Percentiles rank a stretch among this genome's conserved stretches.
phyloP scores from a whole-genome alignment of 1,140 invertebrate genomes.

The Drosophila dunni region DNA sequence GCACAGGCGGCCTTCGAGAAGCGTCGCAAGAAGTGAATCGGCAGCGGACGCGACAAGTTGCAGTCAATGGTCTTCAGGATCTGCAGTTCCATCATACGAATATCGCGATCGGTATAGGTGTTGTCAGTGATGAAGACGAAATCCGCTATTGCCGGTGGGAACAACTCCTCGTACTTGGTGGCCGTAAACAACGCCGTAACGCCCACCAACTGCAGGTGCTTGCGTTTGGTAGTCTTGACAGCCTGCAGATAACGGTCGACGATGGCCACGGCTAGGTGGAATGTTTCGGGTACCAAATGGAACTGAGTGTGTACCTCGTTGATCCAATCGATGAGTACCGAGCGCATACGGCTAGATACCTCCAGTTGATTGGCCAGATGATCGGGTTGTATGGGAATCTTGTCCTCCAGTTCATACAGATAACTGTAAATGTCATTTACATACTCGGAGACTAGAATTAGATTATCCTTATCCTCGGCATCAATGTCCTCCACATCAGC shows the following conservation, averaged over 20 bases:
- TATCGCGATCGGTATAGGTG: slow-evolving; percentile 92
- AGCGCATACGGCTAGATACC: slow-evolving; percentile 92
- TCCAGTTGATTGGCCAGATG: slow-evolving; percentile 87
- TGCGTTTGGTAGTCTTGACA: slow-evolving; percentile 86
- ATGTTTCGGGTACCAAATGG: slow-evolving; percentile 94
- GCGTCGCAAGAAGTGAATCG: slow-evolving; percentile 94
- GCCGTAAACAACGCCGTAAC: slow-evolving; percentile 96
- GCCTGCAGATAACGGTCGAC: slow-evolving; percentile 97
- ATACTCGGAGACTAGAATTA: slow-evolving; percentile 91
- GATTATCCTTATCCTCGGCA: slow-evolving; percentile 89
- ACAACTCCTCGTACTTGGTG: slow-evolving; percentile 98
- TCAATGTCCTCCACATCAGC: slow-evolving; percentile 88
- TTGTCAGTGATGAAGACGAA: slow-evolving; percentile 97
- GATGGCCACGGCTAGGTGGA: slow-evolving; percentile 94
- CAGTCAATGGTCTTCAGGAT: slow-evolving; percentile 92
- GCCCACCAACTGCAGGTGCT: slow-evolving; percentile 94
- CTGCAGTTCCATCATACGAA: slow-evolving; percentile 93
- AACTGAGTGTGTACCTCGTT: slow-evolving; percentile 96
- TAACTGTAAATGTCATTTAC: slow-evolving; percentile 93
- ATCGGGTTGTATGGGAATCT: slow-evolving; percentile 86
- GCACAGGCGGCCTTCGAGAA: slow-evolving; percentile 88
- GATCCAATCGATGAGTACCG: slow-evolving; percentile 96
- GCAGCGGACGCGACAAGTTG: slow-evolving; percentile 92
- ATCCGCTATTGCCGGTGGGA: slow-evolving; percentile 93
- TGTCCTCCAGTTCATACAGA: slow-evolving; percentile 88